Percentiles rank a stretch among this genome's conserved stretches.
Conservation (phyloP, 2,113 vertebrate genomes). For the Antechinus flavipes region DNA sequence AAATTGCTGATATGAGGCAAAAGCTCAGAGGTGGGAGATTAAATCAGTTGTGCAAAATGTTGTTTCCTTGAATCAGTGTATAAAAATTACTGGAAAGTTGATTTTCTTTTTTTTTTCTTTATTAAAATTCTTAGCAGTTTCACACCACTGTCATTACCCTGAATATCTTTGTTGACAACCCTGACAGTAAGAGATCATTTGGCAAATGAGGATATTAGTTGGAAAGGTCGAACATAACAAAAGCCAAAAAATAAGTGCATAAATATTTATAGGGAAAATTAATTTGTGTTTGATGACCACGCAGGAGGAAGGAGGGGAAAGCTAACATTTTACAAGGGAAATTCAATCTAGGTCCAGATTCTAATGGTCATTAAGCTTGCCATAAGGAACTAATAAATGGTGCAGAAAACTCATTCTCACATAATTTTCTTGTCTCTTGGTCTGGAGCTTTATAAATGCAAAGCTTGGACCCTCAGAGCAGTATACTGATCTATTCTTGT, state of each 20-base stretch:
- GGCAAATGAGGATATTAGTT: neutral
- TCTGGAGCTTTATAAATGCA: neutral
- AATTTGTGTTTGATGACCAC: neutral
- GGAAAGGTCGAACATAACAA: neutral
- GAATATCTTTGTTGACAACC: neutral
- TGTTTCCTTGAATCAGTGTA: neutral
- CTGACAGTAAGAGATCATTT: neutral
- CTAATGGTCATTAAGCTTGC: neutral
- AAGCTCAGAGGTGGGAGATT: neutral
- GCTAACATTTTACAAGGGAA: constrained; percentile 2
- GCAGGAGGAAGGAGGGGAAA: neutral
- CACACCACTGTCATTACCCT: neutral
- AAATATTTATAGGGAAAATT: neutral
- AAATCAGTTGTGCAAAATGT: neutral
- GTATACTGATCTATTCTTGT: neutral
- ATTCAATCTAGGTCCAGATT: neutral
- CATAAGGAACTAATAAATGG: neutral
- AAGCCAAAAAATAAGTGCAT: neutral
- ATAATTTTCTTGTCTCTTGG: neutral
- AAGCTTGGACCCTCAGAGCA: neutral
- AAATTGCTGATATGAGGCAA: neutral
- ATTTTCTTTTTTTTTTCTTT: neutral
- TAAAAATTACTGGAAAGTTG: neutral
- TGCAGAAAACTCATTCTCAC: neutral
- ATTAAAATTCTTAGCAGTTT: neutral